phyloP scores from a whole-genome alignment of 1,140 invertebrate species.

The Euschistus heros region DNA sequence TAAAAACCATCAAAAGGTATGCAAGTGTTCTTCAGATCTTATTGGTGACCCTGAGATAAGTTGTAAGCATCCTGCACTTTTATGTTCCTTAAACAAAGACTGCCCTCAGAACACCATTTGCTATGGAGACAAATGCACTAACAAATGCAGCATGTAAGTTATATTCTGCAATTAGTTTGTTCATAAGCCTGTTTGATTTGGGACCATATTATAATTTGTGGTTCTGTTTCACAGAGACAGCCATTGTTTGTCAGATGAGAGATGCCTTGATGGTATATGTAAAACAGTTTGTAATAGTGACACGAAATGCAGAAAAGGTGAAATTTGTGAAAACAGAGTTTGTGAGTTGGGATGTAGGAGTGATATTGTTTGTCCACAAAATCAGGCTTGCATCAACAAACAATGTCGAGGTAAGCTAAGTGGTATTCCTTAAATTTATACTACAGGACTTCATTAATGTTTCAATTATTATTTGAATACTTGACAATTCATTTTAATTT shows the following conservation, averaged over 20 bases:
- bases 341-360: conserved; percentile 74
- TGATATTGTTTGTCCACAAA: conserved; percentile 60
- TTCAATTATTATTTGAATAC: too few relatives aligned
- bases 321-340: conserved; percentile 76
- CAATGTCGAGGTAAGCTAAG: conserved; percentile 59
- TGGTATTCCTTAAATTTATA: too few relatives aligned
- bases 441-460: too few relatives aligned
- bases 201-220: background rate
- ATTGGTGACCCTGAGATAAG: conserved; percentile 60
- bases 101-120: conserved; percentile 59
- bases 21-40: conserved; percentile 58
- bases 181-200: background rate
- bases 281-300: conserved; percentile 76
- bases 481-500: too few relatives aligned
- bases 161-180: background rate
- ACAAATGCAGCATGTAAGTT: conserved; percentile 54
- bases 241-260: conserved; percentile 71
- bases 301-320: conserved; percentile 56
- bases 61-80: conserved; percentile 48
- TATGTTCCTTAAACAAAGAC: conserved; percentile 42
- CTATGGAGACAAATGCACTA: conserved; percentile 59
- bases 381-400: conserved; percentile 69
- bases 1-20: conserved; percentile 57
- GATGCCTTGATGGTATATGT: conserved; percentile 68
- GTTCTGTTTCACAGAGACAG: conserved; percentile 48